A percentile compares a stretch with the other conserved stretches of the same genome.
Conservation (phyloP, 1,140 invertebrate genomes). For the Batillaria attramentaria region DNA sequence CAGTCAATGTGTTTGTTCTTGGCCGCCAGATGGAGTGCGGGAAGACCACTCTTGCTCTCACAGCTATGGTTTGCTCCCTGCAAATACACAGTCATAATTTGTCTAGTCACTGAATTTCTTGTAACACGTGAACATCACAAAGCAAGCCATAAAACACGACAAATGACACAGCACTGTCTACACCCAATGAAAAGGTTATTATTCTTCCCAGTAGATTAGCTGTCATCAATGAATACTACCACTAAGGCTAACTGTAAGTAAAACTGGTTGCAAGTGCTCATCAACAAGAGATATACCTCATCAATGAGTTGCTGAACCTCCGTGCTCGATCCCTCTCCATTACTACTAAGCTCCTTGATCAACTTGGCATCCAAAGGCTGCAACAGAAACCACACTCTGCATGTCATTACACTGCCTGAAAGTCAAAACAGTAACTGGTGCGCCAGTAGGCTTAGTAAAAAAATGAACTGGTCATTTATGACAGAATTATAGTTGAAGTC, state of each 20-base stretch:
- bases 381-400: constrained; percentile 29
- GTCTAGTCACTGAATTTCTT: background rate
- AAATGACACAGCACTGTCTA: no score
- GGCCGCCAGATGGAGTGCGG: constrained; percentile 66
- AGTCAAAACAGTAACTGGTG: background rate
- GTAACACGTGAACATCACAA: background rate
- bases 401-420: background rate
- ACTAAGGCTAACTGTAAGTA: no score
- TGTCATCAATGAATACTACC: background rate
- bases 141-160: background rate
- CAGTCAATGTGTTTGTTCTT: constrained; percentile 66
- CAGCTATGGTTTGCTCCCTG: constrained; percentile 70
- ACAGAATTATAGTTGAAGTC: background rate
- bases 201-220: background rate
- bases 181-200: background rate
- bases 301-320: constrained; percentile 67
- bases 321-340: constrained; percentile 61
- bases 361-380: constrained; percentile 66
- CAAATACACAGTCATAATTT: constrained; percentile 32
- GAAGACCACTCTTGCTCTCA: constrained; percentile 67
- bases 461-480: background rate
- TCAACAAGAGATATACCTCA: constrained; percentile 65
- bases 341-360: constrained; percentile 64
- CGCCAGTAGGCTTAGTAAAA: background rate
- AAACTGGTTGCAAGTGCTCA: no score